These are phyloP conservation scores for Falco biarmicus DNA, from an alignment of 2,797 vertebrate species.

Conservation along the genomic window DNA sequence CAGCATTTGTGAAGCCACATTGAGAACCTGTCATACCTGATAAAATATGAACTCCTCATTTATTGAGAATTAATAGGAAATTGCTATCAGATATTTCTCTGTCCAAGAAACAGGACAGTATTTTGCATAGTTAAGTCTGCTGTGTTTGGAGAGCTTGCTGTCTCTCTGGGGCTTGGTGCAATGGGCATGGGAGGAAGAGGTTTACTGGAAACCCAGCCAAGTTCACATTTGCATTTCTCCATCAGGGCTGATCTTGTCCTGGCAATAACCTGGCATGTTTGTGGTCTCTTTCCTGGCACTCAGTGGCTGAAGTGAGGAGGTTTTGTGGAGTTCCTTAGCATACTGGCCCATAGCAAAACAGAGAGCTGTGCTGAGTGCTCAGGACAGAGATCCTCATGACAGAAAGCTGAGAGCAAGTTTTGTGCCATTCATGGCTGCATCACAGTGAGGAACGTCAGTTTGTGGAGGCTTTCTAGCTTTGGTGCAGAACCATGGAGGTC, in stretches of 20 bases:
- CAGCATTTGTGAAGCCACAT: neutral
- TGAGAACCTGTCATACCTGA: neutral
- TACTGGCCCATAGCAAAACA: neutral
- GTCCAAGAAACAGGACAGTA: neutral
- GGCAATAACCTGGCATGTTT: neutral
- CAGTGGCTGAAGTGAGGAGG: neutral
- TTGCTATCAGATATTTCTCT: neutral
- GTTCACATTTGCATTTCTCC: neutral
- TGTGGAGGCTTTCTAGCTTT: neutral
- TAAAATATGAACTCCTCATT: accelerated
- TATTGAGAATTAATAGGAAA: neutral
- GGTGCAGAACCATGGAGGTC: neutral
- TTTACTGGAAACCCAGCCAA: neutral
- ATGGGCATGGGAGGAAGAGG: neutral
- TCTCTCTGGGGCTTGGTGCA: neutral
- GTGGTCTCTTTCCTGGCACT: neutral
- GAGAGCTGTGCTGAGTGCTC: neutral
- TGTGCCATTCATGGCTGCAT: neutral
- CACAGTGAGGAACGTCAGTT: neutral
- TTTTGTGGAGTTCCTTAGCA: neutral
- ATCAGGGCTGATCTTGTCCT: neutral
- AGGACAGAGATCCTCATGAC: neutral
- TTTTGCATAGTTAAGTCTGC: neutral
- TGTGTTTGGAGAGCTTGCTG: neutral
- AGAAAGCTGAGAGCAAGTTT: neutral